Percentiles rank a stretch among this genome's conserved stretches.
Conservation (phyloP, 2,888 invertebrate genomes). For the Scrobipalpa costella region DNA sequence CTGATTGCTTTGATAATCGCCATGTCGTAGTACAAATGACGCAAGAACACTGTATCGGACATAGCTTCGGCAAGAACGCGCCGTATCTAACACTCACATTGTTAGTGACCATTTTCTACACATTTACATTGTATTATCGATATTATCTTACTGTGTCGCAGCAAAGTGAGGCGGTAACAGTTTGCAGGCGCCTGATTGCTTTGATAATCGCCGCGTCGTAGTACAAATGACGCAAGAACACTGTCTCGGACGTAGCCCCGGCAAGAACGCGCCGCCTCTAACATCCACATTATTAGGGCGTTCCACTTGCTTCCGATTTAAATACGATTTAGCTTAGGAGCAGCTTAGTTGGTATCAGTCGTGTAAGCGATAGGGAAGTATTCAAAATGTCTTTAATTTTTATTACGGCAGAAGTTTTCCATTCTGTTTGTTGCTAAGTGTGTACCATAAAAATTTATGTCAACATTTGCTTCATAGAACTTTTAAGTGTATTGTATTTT, state of each 20-base stretch:
- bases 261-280: slow-evolving; percentile 44
- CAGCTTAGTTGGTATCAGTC: too few species aligned
- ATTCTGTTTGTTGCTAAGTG: too few species aligned
- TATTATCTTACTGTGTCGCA: not conserved
- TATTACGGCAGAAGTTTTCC: too few species aligned
- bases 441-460: not conserved
- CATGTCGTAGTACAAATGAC: too few species aligned
- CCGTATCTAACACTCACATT: slow-evolving; percentile 43
- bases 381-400: too few species aligned
- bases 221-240: slow-evolving; percentile 69
- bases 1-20: not conserved
- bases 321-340: not conserved
- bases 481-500: too few species aligned
- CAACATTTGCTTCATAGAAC: too few species aligned
- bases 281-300: slow-evolving; percentile 47
- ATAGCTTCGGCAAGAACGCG: not conserved
- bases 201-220: slow-evolving; percentile 64
- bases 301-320: slow-evolving; percentile 33
- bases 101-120: slow-evolving; percentile 35
- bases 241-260: slow-evolving; percentile 44
- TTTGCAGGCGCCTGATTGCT: slow-evolving; percentile 71
- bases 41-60: slow-evolving; percentile 30
- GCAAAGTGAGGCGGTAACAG: slow-evolving; percentile 45
- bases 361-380: too few species aligned
- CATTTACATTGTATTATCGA: slow-evolving; percentile 30